These are phyloP conservation scores for Habropoda laboriosa DNA, from an alignment of 1,140 invertebrate species.

Conservation along the genomic window DNA sequence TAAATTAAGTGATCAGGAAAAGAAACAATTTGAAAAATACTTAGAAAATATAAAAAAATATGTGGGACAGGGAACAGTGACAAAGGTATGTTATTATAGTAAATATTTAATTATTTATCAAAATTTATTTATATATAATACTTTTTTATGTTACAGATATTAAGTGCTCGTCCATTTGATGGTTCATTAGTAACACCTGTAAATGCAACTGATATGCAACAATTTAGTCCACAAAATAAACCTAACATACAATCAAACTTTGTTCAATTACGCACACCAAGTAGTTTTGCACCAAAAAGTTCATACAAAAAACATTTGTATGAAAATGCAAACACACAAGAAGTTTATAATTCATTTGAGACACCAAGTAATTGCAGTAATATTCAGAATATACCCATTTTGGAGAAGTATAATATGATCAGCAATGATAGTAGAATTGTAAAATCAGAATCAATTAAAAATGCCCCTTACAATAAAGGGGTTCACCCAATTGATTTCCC, in stretches of 20 bases:
- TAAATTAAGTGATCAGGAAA: constrained; percentile 85
- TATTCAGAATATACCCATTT: neutral
- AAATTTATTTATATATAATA: constrained; percentile 16
- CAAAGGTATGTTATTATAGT: constrained; percentile 72
- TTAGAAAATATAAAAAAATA: constrained; percentile 82
- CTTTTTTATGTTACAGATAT: constrained; percentile 64
- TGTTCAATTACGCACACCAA: constrained; percentile 76
- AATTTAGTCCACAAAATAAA: constrained; percentile 68
- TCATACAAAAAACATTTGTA: constrained; percentile 7
- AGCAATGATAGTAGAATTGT: neutral
- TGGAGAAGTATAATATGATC: constrained; percentile 21
- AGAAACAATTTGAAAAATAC: constrained; percentile 82
- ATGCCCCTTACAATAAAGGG: constrained; percentile 1
- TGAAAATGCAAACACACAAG: constrained; percentile 10
- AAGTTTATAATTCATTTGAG: neutral
- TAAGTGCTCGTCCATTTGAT: constrained; percentile 70
- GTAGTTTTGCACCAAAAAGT: constrained; percentile 75
- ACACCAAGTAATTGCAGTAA: neutral
- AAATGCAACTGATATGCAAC: constrained; percentile 75
- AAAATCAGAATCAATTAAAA: constrained; percentile 36
- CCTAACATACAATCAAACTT: constrained; percentile 32
- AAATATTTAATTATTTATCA: neutral
- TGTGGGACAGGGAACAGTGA: constrained; percentile 82
- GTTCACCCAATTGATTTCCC: neutral
- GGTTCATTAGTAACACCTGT: constrained; percentile 71